Evolutionary conservation across 2,888 invertebrate genomes (phyloP).

Genomic region (Abrostola tripartita): DNA sequence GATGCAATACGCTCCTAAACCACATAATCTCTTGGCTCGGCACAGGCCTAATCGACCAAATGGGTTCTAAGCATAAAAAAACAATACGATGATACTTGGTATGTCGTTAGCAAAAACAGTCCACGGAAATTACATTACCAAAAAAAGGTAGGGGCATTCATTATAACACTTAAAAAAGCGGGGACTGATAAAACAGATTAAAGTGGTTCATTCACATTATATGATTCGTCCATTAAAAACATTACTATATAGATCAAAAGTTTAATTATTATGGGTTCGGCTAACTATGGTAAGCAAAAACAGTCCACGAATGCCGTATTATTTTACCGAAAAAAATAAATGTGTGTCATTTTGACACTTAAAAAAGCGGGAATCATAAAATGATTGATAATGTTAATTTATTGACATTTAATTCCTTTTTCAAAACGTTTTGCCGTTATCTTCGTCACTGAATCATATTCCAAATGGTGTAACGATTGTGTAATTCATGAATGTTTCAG

Average conservation of each 20-base stretch:
- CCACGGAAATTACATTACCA: background rate
- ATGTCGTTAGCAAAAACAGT: background rate
- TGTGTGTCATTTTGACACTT: slow-evolving; percentile 3
- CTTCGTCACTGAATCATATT: background rate
- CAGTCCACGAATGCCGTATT: too few relatives aligned
- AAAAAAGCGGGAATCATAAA: background rate
- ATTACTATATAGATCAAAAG: too few relatives aligned
- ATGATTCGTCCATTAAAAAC: too few relatives aligned
- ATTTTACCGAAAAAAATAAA: background rate
- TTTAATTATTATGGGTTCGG: too few relatives aligned
- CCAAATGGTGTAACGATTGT: background rate
- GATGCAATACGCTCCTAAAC: background rate
- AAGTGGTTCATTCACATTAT: too few relatives aligned
- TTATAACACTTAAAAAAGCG: slow-evolving; percentile 1
- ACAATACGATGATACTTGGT: background rate
- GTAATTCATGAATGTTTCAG: background rate
- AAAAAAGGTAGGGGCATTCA: background rate
- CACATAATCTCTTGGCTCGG: background rate
- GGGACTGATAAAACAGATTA: background rate
- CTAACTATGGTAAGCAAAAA: too few relatives aligned
- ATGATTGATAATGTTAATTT: background rate
- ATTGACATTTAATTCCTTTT: too few relatives aligned
- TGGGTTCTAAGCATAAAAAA: background rate
- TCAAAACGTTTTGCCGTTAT: too few relatives aligned
- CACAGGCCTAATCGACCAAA: slow-evolving; percentile 1